Conservation (phyloP, 2,888 invertebrate genomes). For the Brachypterus glaber region DNA sequence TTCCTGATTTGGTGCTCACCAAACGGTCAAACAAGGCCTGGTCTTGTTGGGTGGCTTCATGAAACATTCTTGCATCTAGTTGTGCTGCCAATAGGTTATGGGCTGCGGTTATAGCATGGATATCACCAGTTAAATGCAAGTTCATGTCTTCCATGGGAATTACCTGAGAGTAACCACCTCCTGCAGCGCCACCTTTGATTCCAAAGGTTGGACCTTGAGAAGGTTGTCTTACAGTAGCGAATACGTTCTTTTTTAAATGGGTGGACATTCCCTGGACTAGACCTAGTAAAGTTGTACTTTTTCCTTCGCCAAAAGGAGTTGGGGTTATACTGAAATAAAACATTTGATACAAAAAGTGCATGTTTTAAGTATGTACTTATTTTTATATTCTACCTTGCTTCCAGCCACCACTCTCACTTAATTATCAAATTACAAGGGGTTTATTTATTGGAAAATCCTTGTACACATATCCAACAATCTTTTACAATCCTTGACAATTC, state of each 20-base stretch:
- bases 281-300: slow-evolving; percentile 92
- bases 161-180: slow-evolving; percentile 92
- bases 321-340: slow-evolving; percentile 74
- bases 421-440: too few relatives aligned
- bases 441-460: too few relatives aligned
- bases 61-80: slow-evolving; percentile 92
- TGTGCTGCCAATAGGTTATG: slow-evolving; percentile 97
- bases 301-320: slow-evolving; percentile 97
- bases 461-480: too few relatives aligned
- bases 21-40: slow-evolving; percentile 76
- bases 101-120: slow-evolving; percentile 96
- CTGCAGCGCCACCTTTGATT: slow-evolving; percentile 96
- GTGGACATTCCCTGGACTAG: slow-evolving; percentile 86
- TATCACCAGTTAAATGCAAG: slow-evolving; percentile 94
- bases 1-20: slow-evolving; percentile 73
- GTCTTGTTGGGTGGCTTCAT: slow-evolving; percentile 88
- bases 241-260: slow-evolving; percentile 73
- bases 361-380: too few relatives aligned
- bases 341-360: too few relatives aligned
- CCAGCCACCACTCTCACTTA: too few relatives aligned
- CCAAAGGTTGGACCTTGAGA: slow-evolving; percentile 99
- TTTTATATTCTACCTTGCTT: too few relatives aligned
- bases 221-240: slow-evolving; percentile 93
- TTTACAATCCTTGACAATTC: too few relatives aligned
- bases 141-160: slow-evolving; percentile 99